Conservation (phyloP, 2,797 vertebrate genomes). For the Acrossocheilus fasciatus region DNA sequence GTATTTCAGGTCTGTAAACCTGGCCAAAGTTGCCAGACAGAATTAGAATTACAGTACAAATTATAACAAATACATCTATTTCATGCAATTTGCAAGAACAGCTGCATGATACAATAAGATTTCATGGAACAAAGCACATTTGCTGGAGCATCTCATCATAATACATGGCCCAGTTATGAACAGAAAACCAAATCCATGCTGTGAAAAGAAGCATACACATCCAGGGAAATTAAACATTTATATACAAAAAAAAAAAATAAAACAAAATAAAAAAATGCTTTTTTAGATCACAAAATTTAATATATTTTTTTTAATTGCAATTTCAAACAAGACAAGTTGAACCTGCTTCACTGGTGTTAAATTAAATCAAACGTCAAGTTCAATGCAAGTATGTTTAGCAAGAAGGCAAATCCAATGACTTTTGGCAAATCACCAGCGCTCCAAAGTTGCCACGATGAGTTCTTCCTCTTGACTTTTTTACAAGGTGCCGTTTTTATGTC, state of each 20-base stretch:
- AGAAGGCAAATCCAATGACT: conserved; percentile 20
- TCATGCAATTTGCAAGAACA: conserved; percentile 9
- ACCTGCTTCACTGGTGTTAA: conserved; percentile 16
- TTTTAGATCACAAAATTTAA: neutral
- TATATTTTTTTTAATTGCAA: neutral
- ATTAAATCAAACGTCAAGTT: conserved; percentile 7
- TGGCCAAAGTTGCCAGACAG: neutral
- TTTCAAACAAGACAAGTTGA: neutral
- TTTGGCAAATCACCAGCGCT: neutral
- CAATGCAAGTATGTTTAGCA: neutral
- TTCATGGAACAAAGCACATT: conserved; percentile 14
- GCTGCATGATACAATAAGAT: conserved; percentile 8
- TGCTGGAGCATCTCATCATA: conserved; percentile 17
- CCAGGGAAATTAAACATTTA: conserved; percentile 2
- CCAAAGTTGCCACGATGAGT: neutral
- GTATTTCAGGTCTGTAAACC: neutral
- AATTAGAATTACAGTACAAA: neutral
- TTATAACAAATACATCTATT: neutral
- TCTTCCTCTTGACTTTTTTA: neutral
- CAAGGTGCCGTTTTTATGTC: neutral
- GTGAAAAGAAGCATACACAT: conserved; percentile 32
- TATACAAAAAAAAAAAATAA: neutral
- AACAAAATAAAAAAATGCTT: no score
- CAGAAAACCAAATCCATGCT: conserved; percentile 36
- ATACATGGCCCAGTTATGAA: neutral